These are phyloP conservation scores for Phenacoccus solenopsis DNA, from an alignment of 1,140 invertebrate species.

Conservation along the genomic window DNA sequence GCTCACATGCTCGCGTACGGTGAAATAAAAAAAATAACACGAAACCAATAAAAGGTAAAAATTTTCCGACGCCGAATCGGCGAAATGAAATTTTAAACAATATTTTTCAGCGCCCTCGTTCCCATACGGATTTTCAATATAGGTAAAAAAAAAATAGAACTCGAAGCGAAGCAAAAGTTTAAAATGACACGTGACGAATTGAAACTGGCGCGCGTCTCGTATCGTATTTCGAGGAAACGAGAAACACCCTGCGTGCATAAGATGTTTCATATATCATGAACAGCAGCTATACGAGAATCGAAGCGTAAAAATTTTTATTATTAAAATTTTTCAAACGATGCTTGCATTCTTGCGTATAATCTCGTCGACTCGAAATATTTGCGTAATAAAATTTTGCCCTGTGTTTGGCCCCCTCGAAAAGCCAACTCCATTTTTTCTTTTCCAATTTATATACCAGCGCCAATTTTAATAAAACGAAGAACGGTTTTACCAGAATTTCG, in stretches of 20 bases:
- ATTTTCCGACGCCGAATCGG: too few relatives aligned
- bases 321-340: not conserved
- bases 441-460: too few relatives aligned
- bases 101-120: too few relatives aligned
- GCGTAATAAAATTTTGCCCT: not conserved
- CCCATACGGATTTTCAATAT: too few relatives aligned
- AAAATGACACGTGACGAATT: not conserved
- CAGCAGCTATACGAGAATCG: not conserved
- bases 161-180: not conserved
- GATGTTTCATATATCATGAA: not conserved
- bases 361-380: not conserved
- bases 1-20: too few relatives aligned
- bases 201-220: not conserved
- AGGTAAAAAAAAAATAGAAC: too few relatives aligned
- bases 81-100: too few relatives aligned
- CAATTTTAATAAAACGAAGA: too few relatives aligned
- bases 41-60: too few relatives aligned
- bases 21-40: too few relatives aligned
- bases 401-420: not conserved
- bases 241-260: not conserved
- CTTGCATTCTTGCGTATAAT: not conserved
- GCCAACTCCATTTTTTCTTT: too few relatives aligned
- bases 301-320: constrained; percentile 3
- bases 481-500: too few relatives aligned
- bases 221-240: not conserved